These are phyloP conservation scores for Alectoris magna DNA, from an alignment of 2,797 vertebrate species.

Conservation along the genomic window DNA sequence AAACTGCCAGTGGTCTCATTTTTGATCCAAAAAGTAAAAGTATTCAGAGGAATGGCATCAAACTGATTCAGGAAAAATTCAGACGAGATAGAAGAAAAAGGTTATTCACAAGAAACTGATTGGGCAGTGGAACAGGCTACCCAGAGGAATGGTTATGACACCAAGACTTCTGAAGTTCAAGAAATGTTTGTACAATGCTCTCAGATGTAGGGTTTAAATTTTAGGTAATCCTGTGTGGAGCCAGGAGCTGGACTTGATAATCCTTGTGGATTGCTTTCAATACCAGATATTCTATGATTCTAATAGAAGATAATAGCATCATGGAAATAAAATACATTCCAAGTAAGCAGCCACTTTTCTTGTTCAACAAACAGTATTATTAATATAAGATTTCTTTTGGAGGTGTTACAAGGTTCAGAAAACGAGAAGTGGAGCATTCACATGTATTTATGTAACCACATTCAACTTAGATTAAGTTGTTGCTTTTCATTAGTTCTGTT, in stretches of 20 bases:
- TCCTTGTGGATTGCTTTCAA: not conserved
- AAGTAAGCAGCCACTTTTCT: not conserved
- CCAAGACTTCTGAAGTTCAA: not conserved
- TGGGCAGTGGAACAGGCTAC: not conserved
- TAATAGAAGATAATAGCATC: not conserved
- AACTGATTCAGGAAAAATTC: not conserved
- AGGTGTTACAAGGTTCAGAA: not conserved
- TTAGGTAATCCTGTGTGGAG: not conserved
- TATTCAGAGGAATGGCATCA: not conserved
- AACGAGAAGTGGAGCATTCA: not conserved
- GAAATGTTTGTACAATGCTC: not conserved
- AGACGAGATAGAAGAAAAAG: not conserved
- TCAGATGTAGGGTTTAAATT: not conserved
- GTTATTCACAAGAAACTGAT: not conserved
- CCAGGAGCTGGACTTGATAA: not conserved
- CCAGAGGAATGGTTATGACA: not conserved
- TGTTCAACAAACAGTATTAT: not conserved
- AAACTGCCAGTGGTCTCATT: not conserved
- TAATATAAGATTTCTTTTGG: not conserved
- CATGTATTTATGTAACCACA: not conserved
- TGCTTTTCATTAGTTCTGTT: not conserved
- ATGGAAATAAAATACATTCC: not conserved
- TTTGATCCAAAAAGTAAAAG: not conserved
- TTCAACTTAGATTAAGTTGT: not conserved
- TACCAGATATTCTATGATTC: not conserved